These are phyloP conservation scores for Halesus radiatus DNA, from an alignment of 1,140 invertebrate species.

Conservation along the genomic window DNA sequence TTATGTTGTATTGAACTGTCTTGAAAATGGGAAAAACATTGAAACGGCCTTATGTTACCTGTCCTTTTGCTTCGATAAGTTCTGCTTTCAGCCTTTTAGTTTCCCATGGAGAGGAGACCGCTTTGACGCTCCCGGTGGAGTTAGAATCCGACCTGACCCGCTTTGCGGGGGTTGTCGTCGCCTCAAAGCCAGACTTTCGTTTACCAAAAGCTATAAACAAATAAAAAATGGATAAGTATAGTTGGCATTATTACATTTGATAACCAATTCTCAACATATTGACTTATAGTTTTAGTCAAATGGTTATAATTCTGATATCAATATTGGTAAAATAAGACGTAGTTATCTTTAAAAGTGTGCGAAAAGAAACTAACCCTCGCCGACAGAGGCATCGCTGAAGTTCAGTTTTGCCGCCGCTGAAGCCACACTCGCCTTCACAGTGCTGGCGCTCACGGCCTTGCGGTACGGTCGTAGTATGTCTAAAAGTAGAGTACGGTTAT, in stretches of 20 bases:
- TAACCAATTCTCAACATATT: too few species aligned
- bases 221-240: too few species aligned
- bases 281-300: background rate
- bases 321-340: background rate
- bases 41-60: constrained; percentile 59
- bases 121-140: constrained; percentile 48
- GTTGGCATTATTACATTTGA: too few species aligned
- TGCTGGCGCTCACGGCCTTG: constrained; percentile 61
- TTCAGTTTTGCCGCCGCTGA: constrained; percentile 45
- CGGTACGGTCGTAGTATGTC: constrained; percentile 68
- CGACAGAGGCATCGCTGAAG: constrained; percentile 29
- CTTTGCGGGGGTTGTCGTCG: constrained; percentile 31
- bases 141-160: constrained; percentile 53
- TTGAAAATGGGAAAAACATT: too few species aligned
- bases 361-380: constrained; percentile 19
- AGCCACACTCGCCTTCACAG: constrained; percentile 32
- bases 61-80: constrained; percentile 73
- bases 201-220: constrained; percentile 37
- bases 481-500: constrained; percentile 66
- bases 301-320: background rate
- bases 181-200: constrained; percentile 42
- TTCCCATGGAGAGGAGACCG: constrained; percentile 73
- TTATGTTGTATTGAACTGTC: too few species aligned
- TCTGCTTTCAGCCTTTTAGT: constrained; percentile 73
- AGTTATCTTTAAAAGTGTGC: background rate